phyloP scores from a whole-genome alignment of 2,888 invertebrate species.

The Steinernema hermaphroditum region DNA sequence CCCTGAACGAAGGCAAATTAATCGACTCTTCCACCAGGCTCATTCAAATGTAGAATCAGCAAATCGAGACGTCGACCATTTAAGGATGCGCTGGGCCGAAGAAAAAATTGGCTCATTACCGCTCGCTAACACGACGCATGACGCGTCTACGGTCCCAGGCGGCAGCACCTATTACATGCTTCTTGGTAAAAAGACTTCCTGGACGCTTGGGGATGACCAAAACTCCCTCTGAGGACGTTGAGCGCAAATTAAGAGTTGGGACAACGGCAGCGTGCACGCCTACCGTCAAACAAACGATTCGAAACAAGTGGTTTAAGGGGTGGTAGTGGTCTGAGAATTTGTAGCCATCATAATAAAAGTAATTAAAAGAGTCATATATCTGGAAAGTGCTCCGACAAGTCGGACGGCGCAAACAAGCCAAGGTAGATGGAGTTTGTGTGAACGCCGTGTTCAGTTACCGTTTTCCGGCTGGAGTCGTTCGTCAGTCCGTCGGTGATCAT shows the following conservation, averaged over 20 bases:
- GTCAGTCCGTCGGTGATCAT: slow-evolving; percentile 27
- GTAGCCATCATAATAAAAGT: slow-evolving; percentile 18
- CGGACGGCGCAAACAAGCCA: no score
- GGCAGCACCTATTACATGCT: not conserved
- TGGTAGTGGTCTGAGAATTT: not conserved
- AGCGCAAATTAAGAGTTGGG: not conserved
- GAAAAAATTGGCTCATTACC: slow-evolving; percentile 23
- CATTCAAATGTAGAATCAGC: slow-evolving; percentile 2
- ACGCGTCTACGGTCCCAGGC: not conserved
- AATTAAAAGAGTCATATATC: slow-evolving; percentile 23
- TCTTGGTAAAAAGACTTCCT: not conserved
- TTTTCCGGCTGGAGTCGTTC: slow-evolving; percentile 6
- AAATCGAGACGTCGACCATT: not conserved
- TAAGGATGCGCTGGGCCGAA: not conserved
- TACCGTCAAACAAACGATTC: slow-evolving; percentile 7
- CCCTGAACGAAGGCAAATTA: not conserved
- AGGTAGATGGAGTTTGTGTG: no score
- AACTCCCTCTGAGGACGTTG: no score
- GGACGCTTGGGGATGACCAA: no score
- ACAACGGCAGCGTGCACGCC: not conserved
- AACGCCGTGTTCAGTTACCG: not conserved
- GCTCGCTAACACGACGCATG: slow-evolving; percentile 12
- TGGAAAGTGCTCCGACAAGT: not conserved
- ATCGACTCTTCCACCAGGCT: not conserved
- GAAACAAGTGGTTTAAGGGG: slow-evolving; percentile 14